Conservation (phyloP, 2,113 vertebrate genomes). For the Brachionichthys hirsutus region DNA sequence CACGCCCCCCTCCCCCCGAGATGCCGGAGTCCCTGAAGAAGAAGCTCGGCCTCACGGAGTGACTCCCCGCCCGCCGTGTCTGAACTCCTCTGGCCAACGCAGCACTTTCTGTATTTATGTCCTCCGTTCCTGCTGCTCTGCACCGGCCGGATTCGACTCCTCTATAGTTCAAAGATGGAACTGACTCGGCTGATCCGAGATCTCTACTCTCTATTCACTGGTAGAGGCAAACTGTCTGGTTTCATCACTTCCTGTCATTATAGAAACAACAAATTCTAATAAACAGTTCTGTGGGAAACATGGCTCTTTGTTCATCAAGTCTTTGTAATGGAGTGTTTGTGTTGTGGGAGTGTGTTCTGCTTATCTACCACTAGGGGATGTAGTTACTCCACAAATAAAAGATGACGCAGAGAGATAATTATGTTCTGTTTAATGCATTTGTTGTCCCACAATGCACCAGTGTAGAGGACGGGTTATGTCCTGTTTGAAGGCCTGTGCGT, state of each 20-base stretch:
- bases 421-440: too few relatives aligned
- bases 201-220: conserved; percentile 25
- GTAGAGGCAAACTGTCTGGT: conserved; percentile 60
- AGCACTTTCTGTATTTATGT: conserved; percentile 74
- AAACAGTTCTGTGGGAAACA: conserved; percentile 48
- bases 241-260: conserved; percentile 70
- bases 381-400: too few relatives aligned
- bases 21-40: conserved; percentile 99
- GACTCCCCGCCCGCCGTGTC: conserved; percentile 42
- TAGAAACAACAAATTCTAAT: conserved; percentile 61
- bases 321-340: too few relatives aligned
- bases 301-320: too few relatives aligned
- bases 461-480: too few relatives aligned
- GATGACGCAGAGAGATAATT: too few relatives aligned
- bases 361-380: too few relatives aligned
- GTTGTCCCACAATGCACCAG: too few relatives aligned
- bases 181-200: conserved; percentile 19
- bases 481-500: too few relatives aligned
- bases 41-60: conserved; percentile 93
- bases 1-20: conserved; percentile 96
- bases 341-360: too few relatives aligned
- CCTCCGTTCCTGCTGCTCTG: conserved; percentile 21
- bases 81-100: conserved; percentile 21
- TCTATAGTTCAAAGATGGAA: conserved; percentile 51
- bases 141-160: conserved; percentile 30